These are phyloP conservation scores for Sebastes fasciatus DNA, from an alignment of 2,113 vertebrate species.

Conservation along the genomic window DNA sequence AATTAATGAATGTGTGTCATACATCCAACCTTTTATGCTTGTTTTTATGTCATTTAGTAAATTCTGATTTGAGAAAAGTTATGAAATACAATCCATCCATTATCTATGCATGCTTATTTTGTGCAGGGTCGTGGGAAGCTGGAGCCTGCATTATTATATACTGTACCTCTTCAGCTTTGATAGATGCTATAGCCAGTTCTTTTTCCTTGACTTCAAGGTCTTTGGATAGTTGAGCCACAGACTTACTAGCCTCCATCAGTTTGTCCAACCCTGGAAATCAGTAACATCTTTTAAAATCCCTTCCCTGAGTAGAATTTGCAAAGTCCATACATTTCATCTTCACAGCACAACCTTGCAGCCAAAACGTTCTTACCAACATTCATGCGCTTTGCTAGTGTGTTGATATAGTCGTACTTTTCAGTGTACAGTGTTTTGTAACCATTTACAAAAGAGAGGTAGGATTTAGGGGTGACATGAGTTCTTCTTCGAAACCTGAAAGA, in stretches of 20 bases:
- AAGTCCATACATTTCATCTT: background rate
- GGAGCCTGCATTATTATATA: background rate
- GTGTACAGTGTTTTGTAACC: constrained; percentile 87
- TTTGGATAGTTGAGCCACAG: constrained; percentile 84
- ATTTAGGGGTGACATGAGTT: constrained; percentile 89
- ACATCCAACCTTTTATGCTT: background rate
- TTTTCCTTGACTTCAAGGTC: constrained; percentile 87
- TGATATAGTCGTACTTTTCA: constrained; percentile 85
- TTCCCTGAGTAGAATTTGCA: background rate
- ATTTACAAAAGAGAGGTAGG: constrained; percentile 88
- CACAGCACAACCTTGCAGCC: background rate
- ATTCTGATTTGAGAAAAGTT: background rate
- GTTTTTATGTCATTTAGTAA: background rate
- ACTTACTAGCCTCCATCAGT: constrained; percentile 90
- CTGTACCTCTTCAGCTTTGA: constrained; percentile 87
- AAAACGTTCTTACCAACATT: constrained; percentile 84
- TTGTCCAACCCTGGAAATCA: constrained; percentile 84
- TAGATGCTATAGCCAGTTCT: constrained; percentile 87
- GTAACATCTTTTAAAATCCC: background rate
- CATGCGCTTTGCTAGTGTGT: constrained; percentile 89
- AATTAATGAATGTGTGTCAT: background rate
- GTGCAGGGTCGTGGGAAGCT: background rate
- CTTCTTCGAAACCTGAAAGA: constrained; percentile 81
- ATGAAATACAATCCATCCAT: background rate
- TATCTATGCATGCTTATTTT: background rate